Base-by-base conservation (phyloP, 35 echinoderm and acorn worm species). In the Stichopus chloronotus region DNA sequence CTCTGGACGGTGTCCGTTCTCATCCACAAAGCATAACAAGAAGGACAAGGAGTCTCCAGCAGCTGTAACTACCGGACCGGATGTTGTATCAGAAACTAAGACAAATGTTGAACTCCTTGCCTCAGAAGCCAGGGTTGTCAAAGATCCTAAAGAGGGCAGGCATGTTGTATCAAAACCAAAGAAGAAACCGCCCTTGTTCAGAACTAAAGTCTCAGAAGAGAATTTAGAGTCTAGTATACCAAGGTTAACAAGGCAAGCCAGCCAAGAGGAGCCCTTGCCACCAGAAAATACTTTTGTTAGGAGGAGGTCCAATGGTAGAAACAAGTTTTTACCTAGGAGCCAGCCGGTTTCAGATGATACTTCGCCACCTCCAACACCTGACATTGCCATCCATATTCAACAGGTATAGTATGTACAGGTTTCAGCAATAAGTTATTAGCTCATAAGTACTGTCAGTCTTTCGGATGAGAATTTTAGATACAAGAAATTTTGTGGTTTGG, bases 281-380 rank as follows among this genome's bases (percentile, higher is more conserved):
- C 72, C 52, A 56, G 91, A 91, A 17, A 84, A 90, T 24, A 72
- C 78, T n/a, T 43, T 92, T 19, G 25, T 72, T 20, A 88, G 90
- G 56, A 92, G 96, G 91, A 90, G 92, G 55, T 95, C 87, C 55
- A 91, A 78, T 22, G 91, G 94, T 69, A 90, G 94, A 79, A 87
- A 78, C 55, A 94, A 95, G 94, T 78, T 96, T 63, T 92, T 97
- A 63, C 79, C 65, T 7, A 85, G 96, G 19, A 91, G 94, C 23
- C 96, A 94, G 55, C 93, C 93, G 7, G 94, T 97, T 11, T 95
- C 92, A 13, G 96, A 97, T 95, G 96, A 97, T 81, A 93, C 92
- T 22, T 97, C 96, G 5, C 96, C 96, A 13, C 96, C 96, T 21
- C 78, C 94, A 20, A 97, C 96, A 0, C 96, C 96, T 53, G 96